phyloP scores from a whole-genome alignment of 2,113 vertebrate species.

The Ellobius talpinus region DNA sequence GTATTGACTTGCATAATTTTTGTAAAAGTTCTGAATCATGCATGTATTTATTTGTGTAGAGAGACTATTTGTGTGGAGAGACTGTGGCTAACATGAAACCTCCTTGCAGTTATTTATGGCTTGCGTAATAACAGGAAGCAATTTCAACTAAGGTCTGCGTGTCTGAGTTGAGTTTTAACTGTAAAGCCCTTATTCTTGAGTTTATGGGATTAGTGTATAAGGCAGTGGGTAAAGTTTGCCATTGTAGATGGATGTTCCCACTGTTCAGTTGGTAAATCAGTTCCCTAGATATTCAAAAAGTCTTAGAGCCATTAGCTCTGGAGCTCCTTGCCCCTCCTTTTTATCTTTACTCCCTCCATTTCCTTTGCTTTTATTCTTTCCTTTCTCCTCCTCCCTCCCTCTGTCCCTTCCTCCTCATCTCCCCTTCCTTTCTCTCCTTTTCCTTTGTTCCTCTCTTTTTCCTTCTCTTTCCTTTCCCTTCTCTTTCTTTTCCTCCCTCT shows the following conservation, averaged over 20 bases:
- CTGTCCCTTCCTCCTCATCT: not conserved
- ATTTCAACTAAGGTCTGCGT: not conserved
- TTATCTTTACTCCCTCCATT: not conserved
- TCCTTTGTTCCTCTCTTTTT: rapidly evolving
- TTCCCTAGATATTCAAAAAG: not conserved
- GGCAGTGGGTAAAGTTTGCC: not conserved
- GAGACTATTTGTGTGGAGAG: not conserved
- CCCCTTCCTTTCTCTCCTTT: rapidly evolving
- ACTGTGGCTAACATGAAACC: not conserved
- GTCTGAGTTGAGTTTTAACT: not conserved
- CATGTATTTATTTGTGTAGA: not conserved
- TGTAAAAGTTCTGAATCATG: not conserved
- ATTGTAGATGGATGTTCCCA: not conserved
- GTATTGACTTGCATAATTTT: not conserved
- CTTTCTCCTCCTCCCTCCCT: not conserved
- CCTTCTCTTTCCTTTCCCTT: rapidly evolving
- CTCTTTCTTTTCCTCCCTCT: too few species aligned
- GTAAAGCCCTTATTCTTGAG: not conserved
- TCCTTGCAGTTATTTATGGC: too few species aligned
- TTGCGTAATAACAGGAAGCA: not conserved
- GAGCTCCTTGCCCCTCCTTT: not conserved
- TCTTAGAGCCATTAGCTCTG: not conserved
- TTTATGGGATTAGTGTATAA: not conserved
- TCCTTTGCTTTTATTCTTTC: not conserved
- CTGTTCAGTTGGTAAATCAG: not conserved